phyloP scores from a whole-genome alignment of 2,888 invertebrate species.

The Dimorphilus gyrociliatus region DNA sequence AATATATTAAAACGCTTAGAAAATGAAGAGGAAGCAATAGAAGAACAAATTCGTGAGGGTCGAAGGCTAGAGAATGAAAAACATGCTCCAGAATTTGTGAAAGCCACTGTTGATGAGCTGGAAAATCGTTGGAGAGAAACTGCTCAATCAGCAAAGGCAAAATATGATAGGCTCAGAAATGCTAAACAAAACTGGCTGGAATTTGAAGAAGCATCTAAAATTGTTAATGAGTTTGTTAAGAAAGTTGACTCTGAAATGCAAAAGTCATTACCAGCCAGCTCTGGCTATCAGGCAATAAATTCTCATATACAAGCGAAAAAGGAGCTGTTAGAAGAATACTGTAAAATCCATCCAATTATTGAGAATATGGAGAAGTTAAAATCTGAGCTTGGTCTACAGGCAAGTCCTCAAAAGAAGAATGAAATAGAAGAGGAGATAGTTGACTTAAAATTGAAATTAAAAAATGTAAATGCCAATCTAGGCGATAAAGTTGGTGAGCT shows the following conservation, averaged over 20 bases:
- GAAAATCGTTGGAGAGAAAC: slow-evolving; percentile 75
- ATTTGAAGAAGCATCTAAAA: slow-evolving; percentile 1
- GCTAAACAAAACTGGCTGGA: background rate
- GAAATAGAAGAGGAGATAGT: no score
- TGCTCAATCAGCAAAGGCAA: slow-evolving; percentile 64
- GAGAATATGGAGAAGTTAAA: no score
- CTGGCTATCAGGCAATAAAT: background rate
- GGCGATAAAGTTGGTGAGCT: slow-evolving; percentile 37
- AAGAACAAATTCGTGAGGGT: slow-evolving; percentile 77
- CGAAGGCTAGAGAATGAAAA: slow-evolving; percentile 70
- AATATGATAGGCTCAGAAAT: slow-evolving; percentile 53
- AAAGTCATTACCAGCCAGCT: background rate
- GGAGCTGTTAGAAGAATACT: no score
- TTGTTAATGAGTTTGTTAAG: background rate
- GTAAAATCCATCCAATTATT: no score
- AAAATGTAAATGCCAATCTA: slow-evolving; percentile 6
- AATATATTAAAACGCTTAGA: slow-evolving; percentile 6
- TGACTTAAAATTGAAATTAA: background rate
- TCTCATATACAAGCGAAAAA: no score
- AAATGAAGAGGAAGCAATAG: slow-evolving; percentile 3
- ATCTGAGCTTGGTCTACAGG: no score
- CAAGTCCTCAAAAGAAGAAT: no score
- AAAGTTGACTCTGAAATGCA: background rate
- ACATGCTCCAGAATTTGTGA: slow-evolving; percentile 70
- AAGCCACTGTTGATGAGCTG: slow-evolving; percentile 63